Base-by-base conservation (phyloP, 53 echinoderm and acorn worm species). In the Echinometra lucunter region DNA sequence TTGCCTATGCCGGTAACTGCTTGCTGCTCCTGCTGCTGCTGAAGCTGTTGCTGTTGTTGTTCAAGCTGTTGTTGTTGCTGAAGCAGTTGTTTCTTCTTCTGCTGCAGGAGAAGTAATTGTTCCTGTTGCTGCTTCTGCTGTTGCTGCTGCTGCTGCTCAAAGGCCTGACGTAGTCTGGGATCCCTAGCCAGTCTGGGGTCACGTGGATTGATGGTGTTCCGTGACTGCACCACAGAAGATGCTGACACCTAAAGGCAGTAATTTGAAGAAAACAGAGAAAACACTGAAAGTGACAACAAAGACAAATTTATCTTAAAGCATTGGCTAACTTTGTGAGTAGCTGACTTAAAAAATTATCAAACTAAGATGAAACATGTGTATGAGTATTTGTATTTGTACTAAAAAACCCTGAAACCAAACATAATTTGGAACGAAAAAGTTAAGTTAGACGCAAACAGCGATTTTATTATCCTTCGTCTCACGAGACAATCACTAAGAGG, bases 161-260 rank as follows among this genome's bases (percentile, higher is more conserved):
- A 89, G 81, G 93, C 93, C 40, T 78, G 93, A 34, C 95, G 78
- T 1, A 75, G 91, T 15, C 95, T 75, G 23, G 95, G 95, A 45
- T 95, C 95, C 66, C 91, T 91, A 8, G 91, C 58, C 10, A 95
- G 58, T 81, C 98, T 96, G 15, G 98, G 97, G 94, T 98, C 98
- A 92, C 98, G 95, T 23, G 93, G 55, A 95, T 89, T 57, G 1
- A 89, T 89, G 37, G 19, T 47, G 38, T 47, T 38, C 49, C 81
- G 40, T 40, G 81, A 44, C 8, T 81, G 81, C 17, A 81, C 40
- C 9, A 3, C 5, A 81, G 18, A 40, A 35, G 74, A 37, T 74
- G 74, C 74, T 15, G 74, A 0, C 44, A 44, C 44, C 81, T 81
- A 19, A 81, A 81, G 25, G 44, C 8, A 8, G 44, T 21, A 17